Base-by-base conservation (phyloP, 2,113 vertebrate species). In the Myocastor coypus region DNA sequence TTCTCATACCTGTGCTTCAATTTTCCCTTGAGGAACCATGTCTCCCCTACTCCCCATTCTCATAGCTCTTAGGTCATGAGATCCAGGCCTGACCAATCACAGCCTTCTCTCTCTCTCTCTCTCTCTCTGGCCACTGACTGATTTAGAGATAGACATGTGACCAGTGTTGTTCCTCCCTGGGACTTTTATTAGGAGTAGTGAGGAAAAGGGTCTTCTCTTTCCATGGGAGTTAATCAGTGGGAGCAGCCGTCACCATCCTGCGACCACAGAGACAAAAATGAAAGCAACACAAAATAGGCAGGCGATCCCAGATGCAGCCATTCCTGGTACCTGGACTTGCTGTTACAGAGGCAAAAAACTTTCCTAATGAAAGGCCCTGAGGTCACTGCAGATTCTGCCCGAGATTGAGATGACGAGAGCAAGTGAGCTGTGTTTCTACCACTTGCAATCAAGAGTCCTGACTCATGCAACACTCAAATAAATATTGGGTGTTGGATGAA, bases 381-480 rank as follows among this genome's bases (percentile, higher is more conserved):
- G 57, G 46, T 82, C 37, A 22, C 10, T 71, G 69, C 77, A 83
- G 66, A 40, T 68, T 69, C 84, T 92, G 55, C 40, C 50, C 0
- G 86, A 95, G 80, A 64, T 64, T 92, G 34, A 84, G 57, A 84
- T 61, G 87, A 42, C 42, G 59, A 63, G 55, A 55, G 16, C 66
- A n/a, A 93, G n/a, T 66, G 42, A 94, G 84, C 96, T 96, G 75
- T 83, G 63, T 40, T 92, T 94, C 90, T 63, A 46, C 94, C 91
- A 68, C 87, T 87, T 92, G 20, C 66, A 87, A 95, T 66, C 85
- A 88, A 71, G 84, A 96, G 80, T 52, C 75, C 37, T 96, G 77
- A 89, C 86, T 93, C 92, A 94, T 17, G 71, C 50, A 84, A 92
- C 57, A 63, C 71, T 94, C 87, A 92, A 82, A 92, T 93, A 95